Percentiles rank a stretch among this genome's conserved stretches.
Evolutionary conservation across 64 coral and sea anemone species (phyloP).

Genomic region (Pocillopora verrucosa): DNA sequence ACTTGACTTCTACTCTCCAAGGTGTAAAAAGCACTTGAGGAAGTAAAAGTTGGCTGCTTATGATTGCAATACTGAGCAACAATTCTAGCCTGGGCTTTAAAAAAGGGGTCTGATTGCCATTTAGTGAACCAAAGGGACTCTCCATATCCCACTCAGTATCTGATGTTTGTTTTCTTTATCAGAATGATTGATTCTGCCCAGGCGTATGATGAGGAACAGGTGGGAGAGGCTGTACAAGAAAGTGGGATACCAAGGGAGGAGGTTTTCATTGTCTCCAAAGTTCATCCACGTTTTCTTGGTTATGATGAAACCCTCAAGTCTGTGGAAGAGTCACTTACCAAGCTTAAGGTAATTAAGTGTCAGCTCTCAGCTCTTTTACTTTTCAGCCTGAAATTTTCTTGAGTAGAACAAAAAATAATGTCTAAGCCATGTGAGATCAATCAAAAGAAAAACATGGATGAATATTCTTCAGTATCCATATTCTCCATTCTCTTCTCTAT

Average conservation of each 20-base stretch:
- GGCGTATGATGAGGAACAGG: slow-evolving; percentile 79
- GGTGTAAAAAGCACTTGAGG: too few species aligned
- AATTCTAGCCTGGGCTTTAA: background rate
- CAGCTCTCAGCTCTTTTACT: background rate
- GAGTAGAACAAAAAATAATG: too few species aligned
- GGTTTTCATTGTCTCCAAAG: slow-evolving; percentile 86
- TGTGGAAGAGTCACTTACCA: slow-evolving; percentile 72
- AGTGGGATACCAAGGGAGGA: slow-evolving; percentile 82
- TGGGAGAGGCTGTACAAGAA: slow-evolving; percentile 70
- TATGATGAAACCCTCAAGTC: slow-evolving; percentile 80
- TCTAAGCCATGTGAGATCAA: too few species aligned
- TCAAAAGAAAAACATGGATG: too few species aligned
- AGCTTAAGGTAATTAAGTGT: slow-evolving; percentile 56
- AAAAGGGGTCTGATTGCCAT: background rate
- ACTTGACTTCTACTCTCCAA: too few species aligned
- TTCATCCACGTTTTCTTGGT: slow-evolving; percentile 82
- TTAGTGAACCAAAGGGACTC: background rate
- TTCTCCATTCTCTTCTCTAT: too few species aligned
- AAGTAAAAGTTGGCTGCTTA: background rate
- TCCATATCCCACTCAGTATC: background rate
- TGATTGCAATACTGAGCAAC: too few species aligned
- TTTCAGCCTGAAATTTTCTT: too few species aligned
- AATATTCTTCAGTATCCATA: too few species aligned
- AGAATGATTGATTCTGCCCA: slow-evolving; percentile 95
- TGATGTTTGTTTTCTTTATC: slow-evolving; percentile 11